These are phyloP conservation scores for Volucella zonaria DNA, from an alignment of 2,888 invertebrate species.

Conservation along the genomic window DNA sequence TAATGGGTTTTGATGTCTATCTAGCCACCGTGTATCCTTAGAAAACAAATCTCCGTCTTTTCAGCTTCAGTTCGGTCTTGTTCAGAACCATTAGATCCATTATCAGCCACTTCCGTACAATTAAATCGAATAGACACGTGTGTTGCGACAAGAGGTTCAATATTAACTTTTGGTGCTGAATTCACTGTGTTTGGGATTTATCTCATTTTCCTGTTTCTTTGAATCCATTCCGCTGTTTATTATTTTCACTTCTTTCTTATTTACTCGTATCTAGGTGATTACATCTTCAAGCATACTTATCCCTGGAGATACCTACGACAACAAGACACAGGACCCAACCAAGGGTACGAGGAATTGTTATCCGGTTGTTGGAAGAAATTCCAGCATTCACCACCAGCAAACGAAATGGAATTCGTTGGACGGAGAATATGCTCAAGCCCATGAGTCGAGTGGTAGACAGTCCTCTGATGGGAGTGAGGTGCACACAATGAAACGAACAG, in stretches of 20 bases:
- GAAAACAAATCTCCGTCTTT: no score
- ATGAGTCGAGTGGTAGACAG: conserved; percentile 1
- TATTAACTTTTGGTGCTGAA: conserved; percentile 31
- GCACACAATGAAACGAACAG: neutral
- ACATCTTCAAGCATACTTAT: conserved; percentile 54
- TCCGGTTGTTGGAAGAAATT: conserved; percentile 4
- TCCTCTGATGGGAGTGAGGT: neutral
- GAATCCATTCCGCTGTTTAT: conserved; percentile 35
- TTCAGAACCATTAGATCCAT: neutral
- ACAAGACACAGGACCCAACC: conserved; percentile 12
- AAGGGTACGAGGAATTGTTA: conserved; percentile 1
- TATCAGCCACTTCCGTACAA: conserved; percentile 7
- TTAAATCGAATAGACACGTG: conserved; percentile 22
- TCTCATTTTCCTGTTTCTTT: conserved; percentile 4
- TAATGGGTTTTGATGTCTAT: no score
- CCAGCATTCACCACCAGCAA: conserved; percentile 1
- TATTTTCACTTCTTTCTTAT: conserved; percentile 51
- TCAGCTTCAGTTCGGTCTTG: no score
- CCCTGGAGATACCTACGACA: conserved; percentile 40
- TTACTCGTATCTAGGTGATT: conserved; percentile 66
- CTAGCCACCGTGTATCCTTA: no score
- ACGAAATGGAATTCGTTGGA: conserved; percentile 19
- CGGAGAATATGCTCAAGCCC: conserved; percentile 7
- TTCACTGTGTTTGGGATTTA: conserved; percentile 31
- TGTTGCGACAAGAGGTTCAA: conserved; percentile 21